phyloP scores from a whole-genome alignment of 2,797 vertebrate genomes.

The Urocyon cinereoargenteus region DNA sequence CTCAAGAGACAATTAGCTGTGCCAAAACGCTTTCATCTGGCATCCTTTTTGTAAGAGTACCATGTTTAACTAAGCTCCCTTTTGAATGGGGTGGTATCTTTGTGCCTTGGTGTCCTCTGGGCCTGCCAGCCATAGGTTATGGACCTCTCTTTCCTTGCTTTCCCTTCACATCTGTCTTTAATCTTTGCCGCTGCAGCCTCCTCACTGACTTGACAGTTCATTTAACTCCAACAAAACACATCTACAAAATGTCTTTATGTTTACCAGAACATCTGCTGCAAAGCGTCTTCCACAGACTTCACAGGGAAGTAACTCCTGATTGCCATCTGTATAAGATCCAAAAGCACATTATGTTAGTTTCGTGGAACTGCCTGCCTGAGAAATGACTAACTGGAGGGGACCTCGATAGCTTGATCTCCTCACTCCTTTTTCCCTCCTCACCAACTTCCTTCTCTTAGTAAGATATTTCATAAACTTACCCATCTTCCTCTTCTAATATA shows the following conservation, averaged over 20 bases:
- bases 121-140: conserved; percentile 20
- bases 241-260: conserved; percentile 81
- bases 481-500: conserved; percentile 40
- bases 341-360: conserved; percentile 75
- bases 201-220: conserved; percentile 77
- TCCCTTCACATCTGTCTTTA: conserved; percentile 72
- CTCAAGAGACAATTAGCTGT: conserved; percentile 56
- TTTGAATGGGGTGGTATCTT: not conserved
- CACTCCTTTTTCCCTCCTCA: not conserved
- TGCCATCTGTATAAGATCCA: conserved; percentile 82
- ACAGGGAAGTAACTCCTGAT: conserved; percentile 81
- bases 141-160: not conserved
- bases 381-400: not conserved
- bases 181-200: conserved; percentile 60
- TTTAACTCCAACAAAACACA: conserved; percentile 78
- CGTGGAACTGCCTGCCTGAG: not conserved
- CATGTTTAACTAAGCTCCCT: not conserved
- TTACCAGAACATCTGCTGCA: conserved; percentile 85
- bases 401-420: conserved; percentile 1
- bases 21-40: conserved; percentile 68
- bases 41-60: not conserved
- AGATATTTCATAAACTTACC: not conserved
- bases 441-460: conserved; percentile 18
- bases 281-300: conserved; percentile 85
- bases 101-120: not conserved